These are phyloP conservation scores for Zosterops japonicus DNA, from an alignment of 2,113 vertebrate genomes.

Conservation along the genomic window DNA sequence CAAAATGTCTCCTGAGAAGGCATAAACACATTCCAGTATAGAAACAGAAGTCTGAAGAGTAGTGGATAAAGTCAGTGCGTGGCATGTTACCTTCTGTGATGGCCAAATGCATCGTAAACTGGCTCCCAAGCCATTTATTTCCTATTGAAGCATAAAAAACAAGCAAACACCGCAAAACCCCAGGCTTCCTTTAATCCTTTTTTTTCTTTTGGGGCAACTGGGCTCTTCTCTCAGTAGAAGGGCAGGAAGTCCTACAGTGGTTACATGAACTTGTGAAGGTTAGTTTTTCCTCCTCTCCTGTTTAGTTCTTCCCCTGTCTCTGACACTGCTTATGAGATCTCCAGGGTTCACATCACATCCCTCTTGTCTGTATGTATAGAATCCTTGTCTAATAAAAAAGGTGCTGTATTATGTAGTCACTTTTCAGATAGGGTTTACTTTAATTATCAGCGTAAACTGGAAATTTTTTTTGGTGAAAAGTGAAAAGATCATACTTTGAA, in stretches of 20 bases:
- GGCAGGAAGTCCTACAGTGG: background rate
- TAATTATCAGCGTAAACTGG: slow-evolving; percentile 10
- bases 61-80: background rate
- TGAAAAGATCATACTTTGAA: slow-evolving; percentile 25
- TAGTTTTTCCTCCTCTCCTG: background rate
- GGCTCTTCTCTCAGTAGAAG: background rate
- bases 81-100: background rate
- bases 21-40: background rate
- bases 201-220: background rate
- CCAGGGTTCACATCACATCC: background rate
- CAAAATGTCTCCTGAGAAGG: background rate
- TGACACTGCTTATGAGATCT: background rate
- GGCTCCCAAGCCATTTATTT: background rate
- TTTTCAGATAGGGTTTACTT: background rate
- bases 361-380: background rate
- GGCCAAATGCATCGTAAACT: background rate
- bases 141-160: background rate
- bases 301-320: background rate
- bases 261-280: background rate
- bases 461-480: background rate
- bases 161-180: background rate
- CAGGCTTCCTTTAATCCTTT: background rate
- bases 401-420: background rate
- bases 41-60: background rate
- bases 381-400: background rate